These are phyloP conservation scores for Adelphocoris suturalis DNA, from an alignment of 2,888 invertebrate species.

Conservation along the genomic window DNA sequence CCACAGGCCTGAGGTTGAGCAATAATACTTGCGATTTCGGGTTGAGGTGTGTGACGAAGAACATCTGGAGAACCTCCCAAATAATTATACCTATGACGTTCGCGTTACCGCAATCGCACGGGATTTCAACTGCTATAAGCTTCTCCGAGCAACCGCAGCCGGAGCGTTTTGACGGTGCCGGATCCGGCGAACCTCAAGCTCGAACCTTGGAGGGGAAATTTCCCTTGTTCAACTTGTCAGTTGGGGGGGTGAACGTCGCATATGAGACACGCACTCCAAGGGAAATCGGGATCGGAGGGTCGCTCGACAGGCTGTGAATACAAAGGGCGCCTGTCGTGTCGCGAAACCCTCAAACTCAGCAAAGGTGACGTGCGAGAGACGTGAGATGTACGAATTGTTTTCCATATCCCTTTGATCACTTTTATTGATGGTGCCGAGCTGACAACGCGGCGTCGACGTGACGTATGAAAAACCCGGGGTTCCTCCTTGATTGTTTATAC, in stretches of 20 bases:
- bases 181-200: no score
- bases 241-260: not conserved
- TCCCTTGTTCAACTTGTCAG: conserved; percentile 18
- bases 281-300: conserved; percentile 6
- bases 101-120: no score
- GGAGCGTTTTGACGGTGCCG: no score
- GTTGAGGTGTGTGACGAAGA: no score
- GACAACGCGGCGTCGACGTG: not conserved
- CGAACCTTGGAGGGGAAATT: not conserved
- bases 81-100: no score
- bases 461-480: no score
- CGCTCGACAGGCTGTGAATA: conserved; percentile 19
- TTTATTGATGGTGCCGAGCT: not conserved
- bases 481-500: no score
- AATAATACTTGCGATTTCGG: no score
- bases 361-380: not conserved
- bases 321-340: not conserved
- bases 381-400: not conserved
- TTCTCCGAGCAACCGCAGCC: no score
- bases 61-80: no score
- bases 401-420: conserved; percentile 14
- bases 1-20: no score
- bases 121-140: no score
- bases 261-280: not conserved
- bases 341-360: not conserved